Percentiles rank a stretch among this genome's conserved stretches.
Conservation (phyloP, 2,113 vertebrate genomes). For the Hucho hucho region DNA sequence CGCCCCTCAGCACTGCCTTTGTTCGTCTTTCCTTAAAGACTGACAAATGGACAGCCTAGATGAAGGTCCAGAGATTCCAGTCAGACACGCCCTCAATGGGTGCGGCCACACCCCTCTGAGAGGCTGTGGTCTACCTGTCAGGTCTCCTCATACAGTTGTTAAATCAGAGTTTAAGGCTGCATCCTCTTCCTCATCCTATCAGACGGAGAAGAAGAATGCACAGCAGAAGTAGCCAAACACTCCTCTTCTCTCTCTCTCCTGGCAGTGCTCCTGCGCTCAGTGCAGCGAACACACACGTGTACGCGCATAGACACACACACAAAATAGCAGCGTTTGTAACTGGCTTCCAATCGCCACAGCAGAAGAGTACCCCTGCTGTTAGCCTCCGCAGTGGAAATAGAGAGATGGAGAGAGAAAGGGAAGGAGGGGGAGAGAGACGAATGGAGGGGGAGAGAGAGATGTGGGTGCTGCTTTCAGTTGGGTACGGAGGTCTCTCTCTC, state of each 20-base stretch:
- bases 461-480: not conserved
- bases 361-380: not conserved
- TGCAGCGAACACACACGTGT: constrained; percentile 14
- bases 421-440: not conserved
- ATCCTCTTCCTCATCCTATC: constrained; percentile 28
- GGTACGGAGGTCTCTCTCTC: not conserved
- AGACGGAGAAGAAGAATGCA: not conserved
- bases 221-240: constrained; percentile 11
- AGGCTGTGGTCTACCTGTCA: constrained; percentile 3
- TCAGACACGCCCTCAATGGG: constrained; percentile 3
- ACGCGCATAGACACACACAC: constrained; percentile 4
- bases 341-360: not conserved
- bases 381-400: not conserved
- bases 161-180: not conserved
- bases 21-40: not conserved
- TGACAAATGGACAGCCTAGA: not conserved
- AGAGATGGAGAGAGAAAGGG: not conserved
- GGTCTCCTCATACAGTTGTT: not conserved
- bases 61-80: not conserved
- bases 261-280: constrained; percentile 9
- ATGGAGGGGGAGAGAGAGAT: not conserved
- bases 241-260: not conserved
- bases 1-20: not conserved
- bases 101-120: constrained; percentile 13
- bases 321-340: not conserved